A percentile compares a stretch with the other conserved stretches of the same genome.
Evolutionary conservation across 2,113 vertebrate genomes (phyloP).

Genomic region (Gallinago paraguaiae): DNA sequence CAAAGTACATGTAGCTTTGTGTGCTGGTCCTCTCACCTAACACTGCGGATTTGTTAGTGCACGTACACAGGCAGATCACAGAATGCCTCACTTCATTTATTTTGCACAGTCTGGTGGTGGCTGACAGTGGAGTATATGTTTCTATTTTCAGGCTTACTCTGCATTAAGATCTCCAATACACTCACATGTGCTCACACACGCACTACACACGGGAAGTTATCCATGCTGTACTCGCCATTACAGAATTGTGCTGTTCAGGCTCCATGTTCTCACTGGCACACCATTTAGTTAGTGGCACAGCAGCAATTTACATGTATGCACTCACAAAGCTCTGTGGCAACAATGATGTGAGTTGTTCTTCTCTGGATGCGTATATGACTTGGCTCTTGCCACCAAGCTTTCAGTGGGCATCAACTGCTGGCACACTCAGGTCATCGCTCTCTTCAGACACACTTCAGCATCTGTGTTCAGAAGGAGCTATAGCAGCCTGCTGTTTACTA

Average conservation of each 20-base stretch:
- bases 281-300: neutral
- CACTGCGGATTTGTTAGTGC: neutral
- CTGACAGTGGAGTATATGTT: neutral
- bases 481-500: neutral
- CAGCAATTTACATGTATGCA: neutral
- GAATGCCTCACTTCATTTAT: neutral
- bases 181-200: rapidly evolving
- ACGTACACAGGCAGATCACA: rapidly evolving
- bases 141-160: neutral
- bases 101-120: neutral
- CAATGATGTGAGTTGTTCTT: neutral
- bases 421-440: neutral
- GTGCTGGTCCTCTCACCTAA: neutral
- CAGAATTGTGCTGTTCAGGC: neutral
- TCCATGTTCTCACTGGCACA: neutral
- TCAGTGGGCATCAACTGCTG: neutral
- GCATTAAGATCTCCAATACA: neutral
- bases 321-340: neutral
- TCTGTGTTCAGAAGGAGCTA: neutral
- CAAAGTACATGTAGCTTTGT: rapidly evolving
- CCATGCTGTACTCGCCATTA: rapidly evolving
- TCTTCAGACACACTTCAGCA: neutral
- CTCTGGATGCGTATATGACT: neutral
- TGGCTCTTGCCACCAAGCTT: neutral
- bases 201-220: neutral